These are phyloP conservation scores for Dendropsophus ebraccatus DNA, from an alignment of 2,113 vertebrate genomes.

Conservation along the genomic window DNA sequence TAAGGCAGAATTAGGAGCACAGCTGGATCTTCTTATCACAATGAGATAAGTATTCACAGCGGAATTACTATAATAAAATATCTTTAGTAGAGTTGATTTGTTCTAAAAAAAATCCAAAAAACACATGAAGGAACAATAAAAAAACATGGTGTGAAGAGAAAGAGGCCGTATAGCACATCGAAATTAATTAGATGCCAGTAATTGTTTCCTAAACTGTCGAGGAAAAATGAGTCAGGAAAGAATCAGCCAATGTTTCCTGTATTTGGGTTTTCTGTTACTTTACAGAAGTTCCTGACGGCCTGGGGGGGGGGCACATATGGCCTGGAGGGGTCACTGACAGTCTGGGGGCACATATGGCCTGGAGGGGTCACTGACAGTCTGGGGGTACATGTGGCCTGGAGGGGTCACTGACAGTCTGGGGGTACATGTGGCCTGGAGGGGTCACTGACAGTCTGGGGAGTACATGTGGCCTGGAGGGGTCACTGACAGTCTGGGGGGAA, in stretches of 20 bases:
- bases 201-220: background rate
- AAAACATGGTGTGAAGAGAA: background rate
- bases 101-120: background rate
- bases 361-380: too few species aligned
- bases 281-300: too few species aligned
- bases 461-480: background rate
- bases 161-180: background rate
- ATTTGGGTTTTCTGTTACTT: too few species aligned
- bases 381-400: too few species aligned
- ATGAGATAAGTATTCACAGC: background rate
- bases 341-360: too few species aligned
- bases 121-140: background rate
- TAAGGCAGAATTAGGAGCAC: slow-evolving; percentile 19
- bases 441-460: background rate
- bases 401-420: too few species aligned
- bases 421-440: too few species aligned
- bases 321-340: too few species aligned
- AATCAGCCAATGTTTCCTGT: too few species aligned
- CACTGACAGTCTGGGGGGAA: too few species aligned
- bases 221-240: background rate
- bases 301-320: too few species aligned
- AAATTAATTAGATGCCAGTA: background rate
- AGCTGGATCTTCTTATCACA: slow-evolving; percentile 7
- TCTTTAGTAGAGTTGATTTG: background rate
- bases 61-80: slow-evolving; percentile 30